Conservation (phyloP, 2,797 vertebrate species). For the Sebastes itinus region DNA sequence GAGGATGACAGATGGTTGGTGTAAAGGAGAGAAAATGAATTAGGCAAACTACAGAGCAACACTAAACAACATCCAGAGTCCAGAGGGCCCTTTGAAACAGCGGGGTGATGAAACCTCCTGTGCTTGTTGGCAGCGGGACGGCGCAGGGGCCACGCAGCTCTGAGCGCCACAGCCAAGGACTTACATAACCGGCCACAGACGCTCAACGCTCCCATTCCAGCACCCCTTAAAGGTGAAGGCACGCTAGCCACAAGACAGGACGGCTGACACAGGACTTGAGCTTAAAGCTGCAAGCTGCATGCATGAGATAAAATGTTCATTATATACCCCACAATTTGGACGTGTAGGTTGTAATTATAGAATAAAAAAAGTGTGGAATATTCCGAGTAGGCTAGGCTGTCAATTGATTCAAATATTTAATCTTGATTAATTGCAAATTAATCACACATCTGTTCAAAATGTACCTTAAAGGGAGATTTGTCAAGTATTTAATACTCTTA, state of each 20-base stretch:
- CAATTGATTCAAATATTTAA: too few relatives aligned
- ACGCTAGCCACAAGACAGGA: not conserved
- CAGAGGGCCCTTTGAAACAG: constrained; percentile 55
- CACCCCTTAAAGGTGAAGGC: constrained; percentile 53
- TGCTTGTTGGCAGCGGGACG: constrained; percentile 51
- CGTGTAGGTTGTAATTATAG: too few relatives aligned
- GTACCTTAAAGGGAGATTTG: too few relatives aligned
- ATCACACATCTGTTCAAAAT: too few relatives aligned
- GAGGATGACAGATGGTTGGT: constrained; percentile 55
- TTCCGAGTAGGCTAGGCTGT: too few relatives aligned
- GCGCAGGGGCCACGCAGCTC: constrained; percentile 44
- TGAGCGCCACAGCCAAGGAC: constrained; percentile 37
- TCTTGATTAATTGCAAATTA: too few relatives aligned
- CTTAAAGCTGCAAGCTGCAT: not conserved
- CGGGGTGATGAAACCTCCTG: constrained; percentile 59
- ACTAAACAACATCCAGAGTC: constrained; percentile 54
- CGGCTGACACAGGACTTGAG: not conserved
- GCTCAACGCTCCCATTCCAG: constrained; percentile 33
- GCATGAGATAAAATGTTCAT: not conserved
- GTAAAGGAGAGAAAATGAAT: constrained; percentile 35
- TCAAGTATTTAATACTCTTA: too few relatives aligned
- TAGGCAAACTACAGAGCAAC: constrained; percentile 26
- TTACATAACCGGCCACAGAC: constrained; percentile 62
- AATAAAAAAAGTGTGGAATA: too few relatives aligned
- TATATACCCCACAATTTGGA: not conserved